Percentiles rank a stretch among this genome's conserved stretches.
Evolutionary conservation across 2,113 vertebrate species (phyloP).

Genomic region (Riparia riparia): DNA sequence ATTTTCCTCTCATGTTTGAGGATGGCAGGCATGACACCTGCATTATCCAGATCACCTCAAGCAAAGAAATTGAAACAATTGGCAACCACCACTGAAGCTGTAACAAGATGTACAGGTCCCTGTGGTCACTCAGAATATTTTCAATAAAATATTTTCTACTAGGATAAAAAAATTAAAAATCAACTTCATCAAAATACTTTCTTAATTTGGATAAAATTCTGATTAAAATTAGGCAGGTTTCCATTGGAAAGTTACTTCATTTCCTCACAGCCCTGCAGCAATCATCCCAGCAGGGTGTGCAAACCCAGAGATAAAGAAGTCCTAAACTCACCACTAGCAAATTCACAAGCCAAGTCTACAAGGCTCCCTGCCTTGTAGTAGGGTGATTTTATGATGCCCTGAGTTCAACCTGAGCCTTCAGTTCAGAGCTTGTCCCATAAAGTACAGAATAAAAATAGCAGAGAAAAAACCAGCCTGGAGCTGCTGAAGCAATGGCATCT

Average conservation of each 20-base stretch:
- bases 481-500: background rate
- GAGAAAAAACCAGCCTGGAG: background rate
- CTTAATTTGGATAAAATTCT: slow-evolving; percentile 26
- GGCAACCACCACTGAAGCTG: background rate
- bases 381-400: background rate
- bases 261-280: background rate
- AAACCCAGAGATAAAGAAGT: background rate
- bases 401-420: background rate
- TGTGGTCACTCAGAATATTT: background rate
- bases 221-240: background rate
- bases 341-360: background rate
- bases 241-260: slow-evolving; percentile 1
- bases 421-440: background rate
- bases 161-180: background rate
- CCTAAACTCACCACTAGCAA: background rate
- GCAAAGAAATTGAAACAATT: background rate
- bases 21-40: background rate
- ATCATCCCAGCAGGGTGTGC: background rate
- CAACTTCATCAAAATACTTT: background rate
- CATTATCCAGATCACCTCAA: background rate
- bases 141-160: background rate
- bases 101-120: background rate
- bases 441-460: background rate
- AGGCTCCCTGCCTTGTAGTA: background rate
- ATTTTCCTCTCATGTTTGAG: slow-evolving; percentile 5